Conservation (phyloP, 2,113 vertebrate species). For the Anhinga anhinga region DNA sequence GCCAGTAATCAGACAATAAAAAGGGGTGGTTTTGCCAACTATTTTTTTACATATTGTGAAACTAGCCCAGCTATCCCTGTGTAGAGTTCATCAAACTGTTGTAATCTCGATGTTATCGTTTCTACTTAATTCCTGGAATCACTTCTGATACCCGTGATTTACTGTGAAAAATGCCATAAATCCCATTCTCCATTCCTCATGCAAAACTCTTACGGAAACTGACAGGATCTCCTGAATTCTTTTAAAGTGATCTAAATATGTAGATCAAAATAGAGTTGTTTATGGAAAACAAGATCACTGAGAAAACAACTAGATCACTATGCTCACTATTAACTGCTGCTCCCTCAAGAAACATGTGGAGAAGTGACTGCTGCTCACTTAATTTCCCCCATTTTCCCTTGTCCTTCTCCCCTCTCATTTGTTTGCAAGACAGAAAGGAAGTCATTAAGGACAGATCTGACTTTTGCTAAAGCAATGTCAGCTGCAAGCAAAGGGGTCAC, state of each 20-base stretch:
- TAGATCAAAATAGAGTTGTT: background rate
- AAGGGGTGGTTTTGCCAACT: slow-evolving; percentile 12
- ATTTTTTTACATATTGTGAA: slow-evolving; percentile 50
- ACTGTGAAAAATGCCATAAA: background rate
- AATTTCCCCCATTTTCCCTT: background rate
- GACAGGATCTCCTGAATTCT: background rate
- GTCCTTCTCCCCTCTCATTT: background rate
- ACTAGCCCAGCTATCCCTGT: background rate
- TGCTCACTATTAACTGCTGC: background rate
- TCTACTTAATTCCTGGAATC: slow-evolving; percentile 25
- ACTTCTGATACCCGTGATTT: background rate
- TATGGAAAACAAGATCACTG: background rate
- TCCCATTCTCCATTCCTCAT: background rate
- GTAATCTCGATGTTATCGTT: background rate
- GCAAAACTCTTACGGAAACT: background rate
- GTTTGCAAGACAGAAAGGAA: background rate
- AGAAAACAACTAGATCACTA: background rate
- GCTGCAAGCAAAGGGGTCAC: background rate
- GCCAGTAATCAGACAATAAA: slow-evolving; percentile 25
- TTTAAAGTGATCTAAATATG: background rate
- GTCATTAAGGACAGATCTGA: background rate
- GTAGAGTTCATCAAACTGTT: slow-evolving; percentile 12
- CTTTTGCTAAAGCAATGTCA: background rate
- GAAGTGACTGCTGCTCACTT: background rate
- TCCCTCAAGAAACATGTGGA: background rate